Evolutionary conservation across 2,113 vertebrate genomes (phyloP).

Genomic region (Parotia lawesii): DNA sequence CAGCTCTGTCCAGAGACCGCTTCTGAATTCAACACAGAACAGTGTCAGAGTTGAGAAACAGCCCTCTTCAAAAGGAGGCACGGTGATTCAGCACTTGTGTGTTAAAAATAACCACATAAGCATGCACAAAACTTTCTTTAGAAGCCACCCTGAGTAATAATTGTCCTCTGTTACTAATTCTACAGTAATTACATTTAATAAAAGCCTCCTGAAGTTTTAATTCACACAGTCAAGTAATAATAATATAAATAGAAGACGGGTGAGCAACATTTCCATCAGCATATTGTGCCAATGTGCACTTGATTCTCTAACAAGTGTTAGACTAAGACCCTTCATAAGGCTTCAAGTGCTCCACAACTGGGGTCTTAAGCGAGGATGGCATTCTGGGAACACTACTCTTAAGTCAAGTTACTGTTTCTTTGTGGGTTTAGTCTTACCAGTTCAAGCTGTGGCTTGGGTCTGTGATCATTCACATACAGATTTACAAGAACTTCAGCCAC

Average conservation of each 20-base stretch:
- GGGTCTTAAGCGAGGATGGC: neutral
- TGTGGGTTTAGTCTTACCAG: conserved; percentile 81
- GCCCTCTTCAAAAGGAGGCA: neutral
- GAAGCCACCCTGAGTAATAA: neutral
- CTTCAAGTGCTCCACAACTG: neutral
- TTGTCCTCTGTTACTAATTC: neutral
- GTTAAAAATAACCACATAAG: conserved; percentile 21
- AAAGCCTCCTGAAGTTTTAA: conserved; percentile 7
- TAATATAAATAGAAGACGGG: neutral
- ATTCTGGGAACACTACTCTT: neutral
- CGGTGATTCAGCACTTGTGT: neutral
- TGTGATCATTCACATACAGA: conserved; percentile 95
- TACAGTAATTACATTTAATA: conserved; percentile 22
- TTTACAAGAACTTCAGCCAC: conserved; percentile 91
- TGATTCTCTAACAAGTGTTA: neutral
- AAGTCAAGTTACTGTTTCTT: neutral
- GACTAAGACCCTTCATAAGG: neutral
- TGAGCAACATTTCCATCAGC: neutral
- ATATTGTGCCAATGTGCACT: neutral
- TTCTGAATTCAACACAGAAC: conserved; percentile 61
- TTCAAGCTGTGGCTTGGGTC: conserved; percentile 78
- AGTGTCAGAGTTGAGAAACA: neutral
- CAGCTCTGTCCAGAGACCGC: conserved; percentile 4
- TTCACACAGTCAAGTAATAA: neutral
- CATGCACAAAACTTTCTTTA: neutral